Percentiles rank a stretch among this genome's conserved stretches.
These are phyloP conservation scores for Pleuronectes platessa DNA, from an alignment of 2,113 vertebrate species.

Conservation along the genomic window DNA sequence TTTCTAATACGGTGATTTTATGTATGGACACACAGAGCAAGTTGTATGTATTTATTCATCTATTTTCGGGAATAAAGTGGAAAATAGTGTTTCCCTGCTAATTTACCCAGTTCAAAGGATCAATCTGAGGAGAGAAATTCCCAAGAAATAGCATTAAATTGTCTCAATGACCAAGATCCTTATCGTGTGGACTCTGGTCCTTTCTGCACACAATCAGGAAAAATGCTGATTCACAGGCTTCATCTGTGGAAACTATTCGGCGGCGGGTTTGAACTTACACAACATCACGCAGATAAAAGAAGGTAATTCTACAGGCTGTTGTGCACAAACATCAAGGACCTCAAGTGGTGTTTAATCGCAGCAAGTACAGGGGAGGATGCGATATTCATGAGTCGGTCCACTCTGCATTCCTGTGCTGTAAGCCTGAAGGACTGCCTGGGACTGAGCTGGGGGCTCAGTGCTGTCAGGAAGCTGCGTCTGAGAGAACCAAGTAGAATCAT, in stretches of 20 bases:
- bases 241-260: constrained; percentile 35
- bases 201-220: constrained; percentile 63
- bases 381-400: constrained; percentile 51
- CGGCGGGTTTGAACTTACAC: constrained; percentile 11
- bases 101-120: constrained; percentile 74
- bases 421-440: constrained; percentile 55
- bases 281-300: constrained; percentile 48
- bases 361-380: constrained; percentile 21
- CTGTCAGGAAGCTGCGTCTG: constrained; percentile 57
- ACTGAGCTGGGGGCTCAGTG: constrained; percentile 44
- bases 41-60: constrained; percentile 69
- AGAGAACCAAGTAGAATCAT: constrained; percentile 62
- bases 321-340: constrained; percentile 54
- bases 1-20: constrained; percentile 52
- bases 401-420: constrained; percentile 64
- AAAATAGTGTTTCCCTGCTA: constrained; percentile 70
- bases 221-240: constrained; percentile 54
- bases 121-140: constrained; percentile 64
- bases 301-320: constrained; percentile 48
- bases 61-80: constrained; percentile 67
- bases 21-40: constrained; percentile 38
- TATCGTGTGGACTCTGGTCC: constrained; percentile 57
- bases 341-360: constrained; percentile 68
- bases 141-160: constrained; percentile 72
- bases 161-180: constrained; percentile 61